Conservation (phyloP, 2,888 invertebrate species). For the Melanostoma mellinum region DNA sequence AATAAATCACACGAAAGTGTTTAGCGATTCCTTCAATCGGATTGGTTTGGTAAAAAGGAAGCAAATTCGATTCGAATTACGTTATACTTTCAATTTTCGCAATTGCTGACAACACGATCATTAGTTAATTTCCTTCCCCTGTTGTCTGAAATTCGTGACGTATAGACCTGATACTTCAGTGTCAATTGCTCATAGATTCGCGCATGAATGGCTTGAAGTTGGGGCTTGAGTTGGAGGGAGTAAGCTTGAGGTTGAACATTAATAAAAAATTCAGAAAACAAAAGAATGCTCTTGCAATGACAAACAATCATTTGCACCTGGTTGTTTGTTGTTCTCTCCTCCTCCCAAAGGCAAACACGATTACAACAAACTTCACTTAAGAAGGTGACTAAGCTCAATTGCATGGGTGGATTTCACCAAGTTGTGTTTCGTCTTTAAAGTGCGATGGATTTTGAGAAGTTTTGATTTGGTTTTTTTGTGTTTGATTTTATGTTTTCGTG, state of each 20-base stretch:
- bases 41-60: slow-evolving; percentile 14
- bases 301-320: slow-evolving; percentile 39
- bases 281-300: slow-evolving; percentile 16
- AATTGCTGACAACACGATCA: slow-evolving; percentile 37
- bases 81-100: slow-evolving; percentile 21
- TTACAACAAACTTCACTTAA: not conserved
- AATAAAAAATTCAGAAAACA: slow-evolving; percentile 7
- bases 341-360: not conserved
- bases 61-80: slow-evolving; percentile 34
- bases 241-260: not conserved
- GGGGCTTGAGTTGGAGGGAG: slow-evolving; percentile 10
- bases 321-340: slow-evolving; percentile 5
- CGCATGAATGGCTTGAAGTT: slow-evolving; percentile 9
- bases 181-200: slow-evolving; percentile 25
- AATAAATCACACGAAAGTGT: slow-evolving; percentile 29
- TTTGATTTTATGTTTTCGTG: no score
- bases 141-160: slow-evolving; percentile 33
- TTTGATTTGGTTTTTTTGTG: no score
- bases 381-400: not conserved
- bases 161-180: slow-evolving; percentile 3
- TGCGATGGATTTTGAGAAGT: not conserved
- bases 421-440: not conserved
- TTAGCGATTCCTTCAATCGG: not conserved
- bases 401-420: not conserved
- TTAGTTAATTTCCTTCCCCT: not conserved